Conservation (phyloP, 2,113 vertebrate genomes). For the Chaetorhynchus papuensis region DNA sequence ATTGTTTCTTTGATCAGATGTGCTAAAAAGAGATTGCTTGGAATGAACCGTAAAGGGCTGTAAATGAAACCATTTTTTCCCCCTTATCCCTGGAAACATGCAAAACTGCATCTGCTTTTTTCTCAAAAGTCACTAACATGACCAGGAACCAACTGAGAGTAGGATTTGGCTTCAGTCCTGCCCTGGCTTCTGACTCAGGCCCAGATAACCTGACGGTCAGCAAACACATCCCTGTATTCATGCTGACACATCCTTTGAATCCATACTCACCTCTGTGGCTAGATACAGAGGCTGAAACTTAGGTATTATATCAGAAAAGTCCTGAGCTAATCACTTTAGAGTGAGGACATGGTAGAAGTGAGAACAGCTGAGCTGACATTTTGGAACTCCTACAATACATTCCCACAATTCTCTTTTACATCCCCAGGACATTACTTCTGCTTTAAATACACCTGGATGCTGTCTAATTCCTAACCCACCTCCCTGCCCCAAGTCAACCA, state of each 20-base stretch:
- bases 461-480: neutral
- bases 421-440: neutral
- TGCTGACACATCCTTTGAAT: neutral
- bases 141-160: neutral
- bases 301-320: neutral
- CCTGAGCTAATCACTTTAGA: slow-evolving; percentile 15
- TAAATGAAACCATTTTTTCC: neutral
- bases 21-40: neutral
- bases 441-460: slow-evolving; percentile 20
- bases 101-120: neutral
- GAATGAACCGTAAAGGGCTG: neutral
- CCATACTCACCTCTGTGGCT: neutral
- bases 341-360: neutral
- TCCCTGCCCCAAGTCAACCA: neutral
- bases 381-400: neutral
- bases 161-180: neutral
- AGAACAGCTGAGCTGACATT: slow-evolving; percentile 12
- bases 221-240: neutral
- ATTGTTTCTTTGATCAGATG: slow-evolving; percentile 53
- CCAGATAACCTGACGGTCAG: neutral
- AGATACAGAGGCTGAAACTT: neutral
- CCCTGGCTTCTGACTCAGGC: neutral
- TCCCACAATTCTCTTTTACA: slow-evolving; percentile 4
- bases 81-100: neutral
- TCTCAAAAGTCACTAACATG: neutral